phyloP scores from a whole-genome alignment of 1,140 invertebrate genomes.

The Heliconius hermathena region DNA sequence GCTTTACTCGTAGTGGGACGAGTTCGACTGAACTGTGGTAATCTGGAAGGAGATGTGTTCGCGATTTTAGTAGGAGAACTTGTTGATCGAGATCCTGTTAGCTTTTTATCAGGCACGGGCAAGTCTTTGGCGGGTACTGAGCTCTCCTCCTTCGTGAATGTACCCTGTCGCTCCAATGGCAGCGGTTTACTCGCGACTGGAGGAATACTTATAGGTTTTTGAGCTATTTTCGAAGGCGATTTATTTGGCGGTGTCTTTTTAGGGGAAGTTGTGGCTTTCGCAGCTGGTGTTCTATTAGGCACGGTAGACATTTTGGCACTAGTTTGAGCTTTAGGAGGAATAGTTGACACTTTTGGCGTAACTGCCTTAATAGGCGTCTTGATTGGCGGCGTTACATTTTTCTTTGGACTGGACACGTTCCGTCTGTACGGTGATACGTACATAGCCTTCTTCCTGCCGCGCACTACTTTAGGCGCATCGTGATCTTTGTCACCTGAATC shows the following conservation, averaged over 20 bases:
- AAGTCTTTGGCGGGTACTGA: slow-evolving; percentile 73
- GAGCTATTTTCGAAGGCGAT: slow-evolving; percentile 59
- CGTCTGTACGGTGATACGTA: slow-evolving; percentile 85
- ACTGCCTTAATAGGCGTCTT: slow-evolving; percentile 49
- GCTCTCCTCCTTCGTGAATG: slow-evolving; percentile 92
- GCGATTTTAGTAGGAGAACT: slow-evolving; percentile 60
- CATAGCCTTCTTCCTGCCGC: slow-evolving; percentile 88
- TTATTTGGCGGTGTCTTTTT: slow-evolving; percentile 61
- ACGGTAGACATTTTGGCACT: slow-evolving; percentile 49
- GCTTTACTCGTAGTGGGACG: slow-evolving; percentile 51
- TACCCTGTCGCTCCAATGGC: slow-evolving; percentile 89
- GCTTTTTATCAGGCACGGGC: slow-evolving; percentile 75
- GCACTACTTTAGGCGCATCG: slow-evolving; percentile 84
- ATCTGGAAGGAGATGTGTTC: slow-evolving; percentile 73
- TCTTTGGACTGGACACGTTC: slow-evolving; percentile 58
- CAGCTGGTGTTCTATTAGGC: slow-evolving; percentile 51
- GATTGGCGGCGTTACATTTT: slow-evolving; percentile 45
- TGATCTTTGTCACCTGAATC: slow-evolving; percentile 69
- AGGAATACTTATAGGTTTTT: slow-evolving; percentile 51
- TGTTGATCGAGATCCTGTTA: slow-evolving; percentile 60
- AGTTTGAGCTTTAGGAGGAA: slow-evolving; percentile 50
- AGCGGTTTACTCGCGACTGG: slow-evolving; percentile 54
- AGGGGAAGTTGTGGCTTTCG: slow-evolving; percentile 59
- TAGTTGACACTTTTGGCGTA: slow-evolving; percentile 51
- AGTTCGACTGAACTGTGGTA: slow-evolving; percentile 75